phyloP scores from a whole-genome alignment of 2,888 invertebrate genomes.

The Lumbricus terrestris region DNA sequence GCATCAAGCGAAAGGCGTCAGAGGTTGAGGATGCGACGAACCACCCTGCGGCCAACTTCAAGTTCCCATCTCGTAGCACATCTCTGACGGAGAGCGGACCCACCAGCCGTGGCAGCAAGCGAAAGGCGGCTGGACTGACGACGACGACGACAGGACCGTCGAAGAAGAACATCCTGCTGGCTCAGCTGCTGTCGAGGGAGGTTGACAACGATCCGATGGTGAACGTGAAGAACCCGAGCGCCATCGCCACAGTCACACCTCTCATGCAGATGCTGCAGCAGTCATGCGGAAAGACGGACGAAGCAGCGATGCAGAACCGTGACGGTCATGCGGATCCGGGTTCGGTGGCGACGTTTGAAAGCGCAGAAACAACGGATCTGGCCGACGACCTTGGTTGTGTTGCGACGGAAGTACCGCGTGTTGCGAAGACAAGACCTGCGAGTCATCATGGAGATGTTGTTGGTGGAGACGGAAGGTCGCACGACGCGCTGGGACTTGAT shows the following conservation, averaged over 20 bases:
- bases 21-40: constrained; percentile 5
- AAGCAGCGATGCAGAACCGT: background rate
- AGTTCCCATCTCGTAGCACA: background rate
- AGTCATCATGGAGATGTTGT: background rate
- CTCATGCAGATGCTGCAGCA: constrained; percentile 28
- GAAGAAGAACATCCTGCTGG: constrained; percentile 28
- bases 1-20: constrained; percentile 11
- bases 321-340: background rate
- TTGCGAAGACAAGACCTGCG: background rate
- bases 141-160: constrained; percentile 21
- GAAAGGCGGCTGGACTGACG: background rate
- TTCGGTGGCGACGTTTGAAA: background rate
- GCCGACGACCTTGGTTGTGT: background rate
- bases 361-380: background rate
- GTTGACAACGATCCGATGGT: constrained; percentile 5
- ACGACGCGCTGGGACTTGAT: background rate
- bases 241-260: constrained; percentile 31
- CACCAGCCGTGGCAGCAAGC: background rate
- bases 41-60: background rate
- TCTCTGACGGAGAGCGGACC: background rate
- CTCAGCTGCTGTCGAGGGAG: constrained; percentile 26
- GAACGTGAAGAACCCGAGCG: background rate
- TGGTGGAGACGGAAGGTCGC: background rate
- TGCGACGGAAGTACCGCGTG: background rate
- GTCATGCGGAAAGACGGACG: background rate